Percentiles rank a stretch among this genome's conserved stretches.
Evolutionary conservation across 2,888 invertebrate genomes (phyloP).

Genomic region (Stenolophus ochropezus): DNA sequence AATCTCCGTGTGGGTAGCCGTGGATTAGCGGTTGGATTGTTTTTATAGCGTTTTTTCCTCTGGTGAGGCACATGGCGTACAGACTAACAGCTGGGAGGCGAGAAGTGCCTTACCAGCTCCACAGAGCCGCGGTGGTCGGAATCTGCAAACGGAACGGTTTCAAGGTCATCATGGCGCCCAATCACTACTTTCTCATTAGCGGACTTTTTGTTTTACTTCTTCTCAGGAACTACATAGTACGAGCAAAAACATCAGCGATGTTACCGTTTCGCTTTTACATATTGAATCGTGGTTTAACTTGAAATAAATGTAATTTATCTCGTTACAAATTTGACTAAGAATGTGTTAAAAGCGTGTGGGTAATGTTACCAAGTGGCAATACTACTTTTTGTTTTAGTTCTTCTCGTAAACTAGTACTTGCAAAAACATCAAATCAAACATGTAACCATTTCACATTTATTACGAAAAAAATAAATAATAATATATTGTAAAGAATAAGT

Average conservation of each 20-base stretch:
- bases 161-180: conserved; percentile 42
- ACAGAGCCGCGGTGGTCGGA: conserved; percentile 12
- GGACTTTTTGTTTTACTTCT: background rate
- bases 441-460: no score
- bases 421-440: no score
- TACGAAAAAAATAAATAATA: no score
- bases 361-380: no score
- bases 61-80: conserved; percentile 42
- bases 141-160: conserved; percentile 45
- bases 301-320: no score
- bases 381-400: no score
- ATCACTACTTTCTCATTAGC: conserved; percentile 14
- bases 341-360: no score
- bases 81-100: conserved; percentile 53
- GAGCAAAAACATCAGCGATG: background rate
- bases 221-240: no score
- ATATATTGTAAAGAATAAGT: no score
- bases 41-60: conserved; percentile 14
- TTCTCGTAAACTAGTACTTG: no score
- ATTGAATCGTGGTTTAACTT: no score
- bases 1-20: background rate
- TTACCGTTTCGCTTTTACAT: background rate
- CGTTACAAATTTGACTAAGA: no score
- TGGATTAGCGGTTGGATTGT: conserved; percentile 5
- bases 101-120: conserved; percentile 31